Conservation (phyloP, 2,113 vertebrate genomes). For the Polypterus bichir region DNA sequence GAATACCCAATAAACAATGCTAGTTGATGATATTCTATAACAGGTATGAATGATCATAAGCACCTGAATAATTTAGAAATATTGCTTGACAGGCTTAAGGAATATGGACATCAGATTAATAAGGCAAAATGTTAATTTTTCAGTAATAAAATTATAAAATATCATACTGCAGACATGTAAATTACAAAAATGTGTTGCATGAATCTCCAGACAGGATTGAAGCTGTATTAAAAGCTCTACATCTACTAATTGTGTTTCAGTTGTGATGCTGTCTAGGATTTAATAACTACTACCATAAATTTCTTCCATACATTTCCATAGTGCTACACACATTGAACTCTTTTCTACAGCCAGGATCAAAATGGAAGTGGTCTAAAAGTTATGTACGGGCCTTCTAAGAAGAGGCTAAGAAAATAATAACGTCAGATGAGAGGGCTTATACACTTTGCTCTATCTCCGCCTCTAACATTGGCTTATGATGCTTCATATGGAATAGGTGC, state of each 20-base stretch:
- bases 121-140: no score
- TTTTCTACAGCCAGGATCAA: no score
- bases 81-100: background rate
- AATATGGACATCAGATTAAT: no score
- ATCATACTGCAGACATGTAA: no score
- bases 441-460: slow-evolving; percentile 3
- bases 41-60: background rate
- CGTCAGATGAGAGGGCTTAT: slow-evolving; percentile 10
- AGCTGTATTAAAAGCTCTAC: background rate
- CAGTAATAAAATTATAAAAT: no score
- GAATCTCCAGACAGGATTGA: background rate
- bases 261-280: background rate
- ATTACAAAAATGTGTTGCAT: background rate
- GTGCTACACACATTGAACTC: no score
- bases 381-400: no score
- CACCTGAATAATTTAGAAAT: background rate
- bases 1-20: background rate
- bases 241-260: background rate
- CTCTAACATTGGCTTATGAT: background rate
- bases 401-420: slow-evolving; percentile 6
- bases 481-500: slow-evolving; percentile 8
- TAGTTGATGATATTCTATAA: background rate
- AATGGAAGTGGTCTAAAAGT: no score
- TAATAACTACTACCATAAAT: background rate
- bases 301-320: background rate